Evolutionary conservation across 1,140 invertebrate species (phyloP).

Genomic region (Drosophila tropicalis): DNA sequence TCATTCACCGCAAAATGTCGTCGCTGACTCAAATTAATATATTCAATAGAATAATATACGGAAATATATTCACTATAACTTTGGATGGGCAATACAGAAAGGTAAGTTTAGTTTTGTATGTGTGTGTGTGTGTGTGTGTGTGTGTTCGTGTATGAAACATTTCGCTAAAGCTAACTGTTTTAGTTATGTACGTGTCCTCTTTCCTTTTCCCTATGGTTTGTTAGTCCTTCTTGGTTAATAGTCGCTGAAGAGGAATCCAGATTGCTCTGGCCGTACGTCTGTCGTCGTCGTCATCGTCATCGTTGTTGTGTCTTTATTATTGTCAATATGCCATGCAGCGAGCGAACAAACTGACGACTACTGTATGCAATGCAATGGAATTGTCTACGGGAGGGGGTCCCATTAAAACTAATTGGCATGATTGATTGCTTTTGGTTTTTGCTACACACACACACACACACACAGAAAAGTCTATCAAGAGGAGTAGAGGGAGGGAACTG

Average conservation of each 20-base stretch:
- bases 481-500: neutral
- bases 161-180: neutral
- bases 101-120: neutral
- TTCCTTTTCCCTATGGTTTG: neutral
- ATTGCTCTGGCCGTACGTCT: neutral
- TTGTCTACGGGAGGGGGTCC: constrained; percentile 17
- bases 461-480: neutral
- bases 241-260: neutral
- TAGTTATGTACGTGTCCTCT: neutral
- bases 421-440: constrained; percentile 42
- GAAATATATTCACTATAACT: no score
- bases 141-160: no score
- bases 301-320: constrained; percentile 24
- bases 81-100: neutral
- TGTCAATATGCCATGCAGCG: constrained; percentile 29
- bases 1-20: no score
- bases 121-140: no score
- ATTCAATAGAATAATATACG: no score
- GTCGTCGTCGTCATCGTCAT: neutral
- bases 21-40: no score
- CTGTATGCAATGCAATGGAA: constrained; percentile 36
- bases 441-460: neutral
- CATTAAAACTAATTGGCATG: constrained; percentile 67
- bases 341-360: constrained; percentile 17
- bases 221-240: constrained; percentile 2